These are phyloP conservation scores for Chamaea fasciata DNA, from an alignment of 2,113 vertebrate genomes.

Conservation along the genomic window DNA sequence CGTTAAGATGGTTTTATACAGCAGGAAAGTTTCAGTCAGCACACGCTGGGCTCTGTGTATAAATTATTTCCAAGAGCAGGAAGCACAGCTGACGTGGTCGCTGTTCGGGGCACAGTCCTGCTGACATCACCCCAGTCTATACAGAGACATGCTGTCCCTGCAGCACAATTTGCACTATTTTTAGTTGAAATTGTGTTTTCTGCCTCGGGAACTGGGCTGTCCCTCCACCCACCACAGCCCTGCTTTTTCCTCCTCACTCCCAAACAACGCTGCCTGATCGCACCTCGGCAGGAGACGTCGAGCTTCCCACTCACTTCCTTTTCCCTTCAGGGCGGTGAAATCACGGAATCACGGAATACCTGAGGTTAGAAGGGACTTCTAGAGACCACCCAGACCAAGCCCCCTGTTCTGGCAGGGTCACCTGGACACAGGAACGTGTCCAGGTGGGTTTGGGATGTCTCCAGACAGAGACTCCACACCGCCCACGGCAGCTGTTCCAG, in stretches of 20 bases:
- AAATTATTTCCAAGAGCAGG: not conserved
- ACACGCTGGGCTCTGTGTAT: fast-evolving
- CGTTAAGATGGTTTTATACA: fast-evolving
- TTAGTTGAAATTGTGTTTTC: not conserved
- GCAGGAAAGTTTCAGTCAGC: not conserved
- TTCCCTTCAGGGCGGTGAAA: not conserved
- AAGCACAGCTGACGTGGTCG: not conserved
- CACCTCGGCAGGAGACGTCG: fast-evolving
- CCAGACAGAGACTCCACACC: not conserved
- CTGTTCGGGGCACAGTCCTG: not conserved
- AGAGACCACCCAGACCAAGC: not conserved
- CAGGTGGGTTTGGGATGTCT: not conserved
- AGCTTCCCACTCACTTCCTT: not conserved
- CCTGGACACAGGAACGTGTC: not conserved
- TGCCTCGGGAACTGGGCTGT: not conserved
- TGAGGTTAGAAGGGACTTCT: not conserved
- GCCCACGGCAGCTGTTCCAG: not conserved
- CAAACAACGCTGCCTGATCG: no score
- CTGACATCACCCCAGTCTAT: not conserved
- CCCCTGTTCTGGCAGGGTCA: not conserved
- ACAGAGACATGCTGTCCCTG: not conserved
- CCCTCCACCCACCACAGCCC: not conserved
- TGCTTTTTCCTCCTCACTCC: not conserved
- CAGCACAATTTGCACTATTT: fast-evolving
- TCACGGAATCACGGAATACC: not conserved